These are phyloP conservation scores for Heliconius eleuchia DNA, from an alignment of 1,140 invertebrate genomes.

Conservation along the genomic window DNA sequence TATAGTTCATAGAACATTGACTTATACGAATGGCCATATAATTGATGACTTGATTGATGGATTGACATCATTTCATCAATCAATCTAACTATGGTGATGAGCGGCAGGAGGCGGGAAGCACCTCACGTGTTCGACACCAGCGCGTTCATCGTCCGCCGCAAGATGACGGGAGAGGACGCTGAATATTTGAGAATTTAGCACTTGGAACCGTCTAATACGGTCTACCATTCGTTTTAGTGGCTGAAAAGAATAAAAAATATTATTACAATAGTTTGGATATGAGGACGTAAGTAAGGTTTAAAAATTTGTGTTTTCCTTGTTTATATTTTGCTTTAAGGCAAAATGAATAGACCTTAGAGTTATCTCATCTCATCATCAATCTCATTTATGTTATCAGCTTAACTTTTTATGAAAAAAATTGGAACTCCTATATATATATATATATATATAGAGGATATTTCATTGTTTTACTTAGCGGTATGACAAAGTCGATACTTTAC, in stretches of 20 bases:
- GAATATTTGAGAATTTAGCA: conserved; percentile 99
- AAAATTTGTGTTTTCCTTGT: too few relatives aligned
- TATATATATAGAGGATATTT: too few relatives aligned
- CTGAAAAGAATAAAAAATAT: conserved; percentile 78
- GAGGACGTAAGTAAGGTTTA: too few relatives aligned
- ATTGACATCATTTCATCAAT: neutral
- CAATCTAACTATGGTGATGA: conserved; percentile 30
- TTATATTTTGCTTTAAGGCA: too few relatives aligned
- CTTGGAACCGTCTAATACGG: conserved; percentile 97
- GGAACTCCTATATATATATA: too few relatives aligned
- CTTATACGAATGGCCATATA: neutral
- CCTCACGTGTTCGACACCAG: conserved; percentile 97
- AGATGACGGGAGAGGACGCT: conserved; percentile 98
- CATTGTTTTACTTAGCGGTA: too few relatives aligned
- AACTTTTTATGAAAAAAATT: too few relatives aligned
- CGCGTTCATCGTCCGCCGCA: conserved; percentile 88
- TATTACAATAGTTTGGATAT: too few relatives aligned
- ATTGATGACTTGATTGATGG: neutral
- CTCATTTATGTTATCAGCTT: too few relatives aligned
- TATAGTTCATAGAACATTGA: neutral
- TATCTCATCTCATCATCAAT: too few relatives aligned
- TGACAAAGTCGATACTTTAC: too few relatives aligned
- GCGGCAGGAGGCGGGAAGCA: conserved; percentile 97
- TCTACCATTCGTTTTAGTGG: conserved; percentile 98
- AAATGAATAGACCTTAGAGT: too few relatives aligned